These are phyloP conservation scores for Sitodiplosis mosellana DNA, from an alignment of 1,140 invertebrate genomes.

Conservation along the genomic window DNA sequence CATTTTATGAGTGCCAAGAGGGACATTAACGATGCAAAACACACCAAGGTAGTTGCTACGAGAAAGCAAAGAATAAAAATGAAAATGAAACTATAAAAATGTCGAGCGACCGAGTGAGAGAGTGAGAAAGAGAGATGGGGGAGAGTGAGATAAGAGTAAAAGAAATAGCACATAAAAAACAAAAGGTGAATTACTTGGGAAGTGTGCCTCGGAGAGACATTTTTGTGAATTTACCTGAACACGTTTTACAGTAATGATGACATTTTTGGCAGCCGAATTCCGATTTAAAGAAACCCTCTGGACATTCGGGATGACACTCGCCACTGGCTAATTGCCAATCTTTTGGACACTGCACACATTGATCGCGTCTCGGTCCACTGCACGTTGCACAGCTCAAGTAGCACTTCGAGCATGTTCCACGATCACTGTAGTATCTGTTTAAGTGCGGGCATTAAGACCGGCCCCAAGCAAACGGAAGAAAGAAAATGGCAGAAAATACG, in stretches of 20 bases:
- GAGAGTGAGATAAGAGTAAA: no score
- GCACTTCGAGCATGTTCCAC: constrained; percentile 60
- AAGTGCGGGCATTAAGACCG: no score
- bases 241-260: constrained; percentile 65
- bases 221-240: constrained; percentile 35
- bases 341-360: constrained; percentile 62
- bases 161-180: no score
- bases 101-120: no score
- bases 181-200: no score
- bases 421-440: constrained; percentile 60
- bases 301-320: constrained; percentile 66
- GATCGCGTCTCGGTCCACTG: constrained; percentile 52
- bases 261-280: constrained; percentile 64
- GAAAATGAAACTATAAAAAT: no score
- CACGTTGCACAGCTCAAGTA: constrained; percentile 70
- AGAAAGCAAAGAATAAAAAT: no score
- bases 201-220: no score
- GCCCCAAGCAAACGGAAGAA: constrained; percentile 1
- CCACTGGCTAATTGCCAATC: constrained; percentile 60
- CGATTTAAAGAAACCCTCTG: constrained; percentile 62
- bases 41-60: no score
- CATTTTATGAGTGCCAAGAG: no score
- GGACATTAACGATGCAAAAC: no score
- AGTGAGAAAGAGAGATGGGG: no score
- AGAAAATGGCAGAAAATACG: background rate